Conservation (phyloP, 2,888 invertebrate genomes). For the Macropis europaea region DNA sequence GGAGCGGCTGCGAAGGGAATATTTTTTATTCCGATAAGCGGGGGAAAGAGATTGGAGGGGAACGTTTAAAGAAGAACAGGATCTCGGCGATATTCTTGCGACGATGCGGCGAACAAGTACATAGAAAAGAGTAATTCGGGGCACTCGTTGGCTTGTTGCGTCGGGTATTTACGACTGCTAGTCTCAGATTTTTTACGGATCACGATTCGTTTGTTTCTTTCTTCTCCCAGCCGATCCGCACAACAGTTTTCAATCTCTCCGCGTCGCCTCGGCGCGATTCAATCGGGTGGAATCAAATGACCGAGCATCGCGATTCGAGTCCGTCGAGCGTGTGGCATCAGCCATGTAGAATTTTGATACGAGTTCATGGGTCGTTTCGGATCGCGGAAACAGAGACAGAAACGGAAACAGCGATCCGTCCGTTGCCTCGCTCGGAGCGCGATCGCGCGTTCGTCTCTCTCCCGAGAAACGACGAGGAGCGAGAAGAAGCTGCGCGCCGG, state of each 20-base stretch:
- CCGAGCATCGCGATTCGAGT: too few relatives aligned
- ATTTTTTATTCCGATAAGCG: too few relatives aligned
- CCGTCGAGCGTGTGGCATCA: too few relatives aligned
- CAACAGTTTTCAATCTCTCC: too few relatives aligned
- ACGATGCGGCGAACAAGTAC: slow-evolving; percentile 37
- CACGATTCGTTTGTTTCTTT: not conserved
- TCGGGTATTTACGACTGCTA: slow-evolving; percentile 20
- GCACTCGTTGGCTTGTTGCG: slow-evolving; percentile 24
- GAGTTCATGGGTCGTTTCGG: too few relatives aligned
- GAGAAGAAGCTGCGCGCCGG: not conserved
- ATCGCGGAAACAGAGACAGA: too few relatives aligned
- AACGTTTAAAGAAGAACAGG: not conserved
- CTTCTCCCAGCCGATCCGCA: too few relatives aligned
- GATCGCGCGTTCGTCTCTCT: not conserved
- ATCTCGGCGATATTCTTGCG: not conserved
- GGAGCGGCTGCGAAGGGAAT: not conserved
- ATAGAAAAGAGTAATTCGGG: slow-evolving; percentile 29
- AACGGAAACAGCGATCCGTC: too few relatives aligned
- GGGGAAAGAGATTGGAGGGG: not conserved
- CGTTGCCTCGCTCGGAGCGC: too few relatives aligned
- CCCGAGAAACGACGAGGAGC: not conserved
- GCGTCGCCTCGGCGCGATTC: too few relatives aligned
- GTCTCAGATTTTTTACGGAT: slow-evolving; percentile 25
- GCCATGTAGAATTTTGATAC: too few relatives aligned
- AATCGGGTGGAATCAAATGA: too few relatives aligned